Conservation (phyloP, 1,140 invertebrate genomes). For the Teleopsis dalmanni region DNA sequence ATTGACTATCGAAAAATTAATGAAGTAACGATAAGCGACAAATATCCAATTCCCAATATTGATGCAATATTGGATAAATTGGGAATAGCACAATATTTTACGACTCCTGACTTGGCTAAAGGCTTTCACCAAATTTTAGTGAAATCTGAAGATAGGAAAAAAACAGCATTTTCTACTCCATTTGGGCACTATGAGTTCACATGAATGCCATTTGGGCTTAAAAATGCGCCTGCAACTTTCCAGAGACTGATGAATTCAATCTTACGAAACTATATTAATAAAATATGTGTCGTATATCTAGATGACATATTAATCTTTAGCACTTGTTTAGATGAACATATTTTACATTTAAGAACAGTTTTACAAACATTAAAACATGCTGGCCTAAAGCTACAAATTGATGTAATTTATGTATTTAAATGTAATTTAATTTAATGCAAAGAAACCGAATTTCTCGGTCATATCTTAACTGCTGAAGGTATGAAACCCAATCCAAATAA, state of each 20-base stretch:
- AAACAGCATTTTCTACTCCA: constrained; percentile 9
- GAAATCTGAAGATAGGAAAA: neutral
- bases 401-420: too few relatives aligned
- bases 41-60: constrained; percentile 19
- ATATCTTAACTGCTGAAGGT: constrained; percentile 24
- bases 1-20: constrained; percentile 38
- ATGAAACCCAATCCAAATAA: constrained; percentile 20
- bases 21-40: constrained; percentile 17
- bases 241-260: constrained; percentile 6
- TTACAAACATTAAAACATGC: constrained; percentile 14
- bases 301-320: constrained; percentile 9
- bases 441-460: constrained; percentile 6
- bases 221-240: constrained; percentile 11
- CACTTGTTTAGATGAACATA: constrained; percentile 2
- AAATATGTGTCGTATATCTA: constrained; percentile 6
- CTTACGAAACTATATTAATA: neutral
- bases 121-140: constrained; percentile 34
- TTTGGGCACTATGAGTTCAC: constrained; percentile 4
- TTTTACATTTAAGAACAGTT: neutral
- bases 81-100: constrained; percentile 29
- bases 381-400: constrained; percentile 22
- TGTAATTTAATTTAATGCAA: constrained; percentile 24
- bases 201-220: constrained; percentile 9
- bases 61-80: constrained; percentile 27
- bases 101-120: constrained; percentile 27